Percentiles rank a stretch among this genome's conserved stretches.
phyloP scores from a whole-genome alignment of 2,113 vertebrate genomes.

The Hydrolagus affinis region DNA sequence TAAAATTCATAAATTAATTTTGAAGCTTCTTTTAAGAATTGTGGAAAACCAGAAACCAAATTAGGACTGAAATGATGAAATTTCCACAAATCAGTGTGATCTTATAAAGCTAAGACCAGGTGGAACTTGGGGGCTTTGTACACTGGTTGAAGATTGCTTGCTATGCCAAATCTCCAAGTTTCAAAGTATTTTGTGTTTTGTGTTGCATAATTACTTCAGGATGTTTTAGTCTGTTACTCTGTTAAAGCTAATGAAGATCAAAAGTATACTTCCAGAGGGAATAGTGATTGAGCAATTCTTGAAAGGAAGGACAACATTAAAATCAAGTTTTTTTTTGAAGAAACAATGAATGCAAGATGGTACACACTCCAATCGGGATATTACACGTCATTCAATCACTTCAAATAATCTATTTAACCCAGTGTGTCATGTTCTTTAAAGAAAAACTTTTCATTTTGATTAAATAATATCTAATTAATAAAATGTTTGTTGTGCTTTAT shows the following conservation, averaged over 20 bases:
- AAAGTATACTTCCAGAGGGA: constrained; percentile 6
- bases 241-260: constrained; percentile 15
- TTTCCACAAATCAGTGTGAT: too few species aligned
- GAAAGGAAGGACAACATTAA: neutral
- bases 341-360: neutral
- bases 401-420: neutral
- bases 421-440: neutral
- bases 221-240: constrained; percentile 19
- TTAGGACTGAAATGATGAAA: too few species aligned
- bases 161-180: neutral
- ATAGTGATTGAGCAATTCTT: neutral
- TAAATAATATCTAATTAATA: neutral
- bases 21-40: too few species aligned
- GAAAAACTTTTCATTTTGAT: neutral
- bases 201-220: constrained; percentile 28
- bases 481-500: neutral
- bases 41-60: too few species aligned
- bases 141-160: too few species aligned
- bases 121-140: too few species aligned
- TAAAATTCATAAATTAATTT: too few species aligned
- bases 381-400: neutral
- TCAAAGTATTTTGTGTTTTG: constrained; percentile 10
- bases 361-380: neutral
- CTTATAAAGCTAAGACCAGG: too few species aligned
- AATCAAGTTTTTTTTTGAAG: neutral